Conservation (phyloP, 2,888 invertebrate genomes). For the Troglohyphantes excavatus region DNA sequence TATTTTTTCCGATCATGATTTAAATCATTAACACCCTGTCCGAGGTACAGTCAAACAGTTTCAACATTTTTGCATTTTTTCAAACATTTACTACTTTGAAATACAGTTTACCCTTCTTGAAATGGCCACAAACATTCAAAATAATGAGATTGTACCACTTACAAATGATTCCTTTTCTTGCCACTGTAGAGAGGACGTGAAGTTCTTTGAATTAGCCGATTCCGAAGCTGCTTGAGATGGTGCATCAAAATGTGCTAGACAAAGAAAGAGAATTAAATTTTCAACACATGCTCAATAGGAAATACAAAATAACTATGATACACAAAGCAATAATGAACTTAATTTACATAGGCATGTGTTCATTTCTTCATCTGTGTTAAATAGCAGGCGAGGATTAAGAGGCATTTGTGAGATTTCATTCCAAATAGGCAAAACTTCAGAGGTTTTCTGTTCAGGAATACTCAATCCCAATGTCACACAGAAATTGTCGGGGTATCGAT, state of each 20-base stretch:
- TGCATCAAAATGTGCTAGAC: conserved; percentile 56
- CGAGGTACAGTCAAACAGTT: too few species aligned
- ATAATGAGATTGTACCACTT: not conserved
- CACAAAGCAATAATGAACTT: not conserved
- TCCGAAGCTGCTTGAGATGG: conserved; percentile 33
- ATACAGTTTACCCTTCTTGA: too few species aligned
- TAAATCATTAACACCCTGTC: too few species aligned
- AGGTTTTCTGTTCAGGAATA: conserved; percentile 86
- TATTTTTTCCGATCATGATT: too few species aligned
- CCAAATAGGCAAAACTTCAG: conserved; percentile 78
- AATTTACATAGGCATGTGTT: conserved; percentile 84
- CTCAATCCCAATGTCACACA: conserved; percentile 88
- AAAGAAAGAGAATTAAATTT: not conserved
- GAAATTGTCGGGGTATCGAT: conserved; percentile 86
- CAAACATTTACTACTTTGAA: too few species aligned
- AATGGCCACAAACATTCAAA: too few species aligned
- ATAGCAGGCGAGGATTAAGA: conserved; percentile 86
- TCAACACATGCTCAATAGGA: not conserved
- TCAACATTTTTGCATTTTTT: too few species aligned
- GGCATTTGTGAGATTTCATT: conserved; percentile 68
- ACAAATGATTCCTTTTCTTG: conserved; percentile 72
- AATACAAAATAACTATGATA: not conserved
- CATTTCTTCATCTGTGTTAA: conserved; percentile 90
- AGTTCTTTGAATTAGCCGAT: conserved; percentile 34
- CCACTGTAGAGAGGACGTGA: conserved; percentile 66